phyloP scores from a whole-genome alignment of 2,888 invertebrate species.

The Apodemia mormo region DNA sequence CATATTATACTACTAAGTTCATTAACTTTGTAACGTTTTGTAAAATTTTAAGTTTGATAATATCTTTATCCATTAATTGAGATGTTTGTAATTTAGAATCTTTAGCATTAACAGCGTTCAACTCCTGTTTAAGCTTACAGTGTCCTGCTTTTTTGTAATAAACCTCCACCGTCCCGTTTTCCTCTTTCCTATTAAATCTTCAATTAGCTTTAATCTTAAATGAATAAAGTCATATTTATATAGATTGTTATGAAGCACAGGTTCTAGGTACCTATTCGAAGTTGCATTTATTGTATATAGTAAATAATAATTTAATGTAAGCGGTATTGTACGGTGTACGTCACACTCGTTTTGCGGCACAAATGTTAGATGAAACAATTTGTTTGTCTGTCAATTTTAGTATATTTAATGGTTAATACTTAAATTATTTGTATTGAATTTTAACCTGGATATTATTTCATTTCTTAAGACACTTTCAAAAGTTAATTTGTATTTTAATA shows the following conservation, averaged over 20 bases:
- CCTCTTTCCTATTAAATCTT: slow-evolving; percentile 72
- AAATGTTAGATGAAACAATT: slow-evolving; percentile 74
- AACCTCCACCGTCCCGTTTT: slow-evolving; percentile 79
- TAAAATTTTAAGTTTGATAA: not conserved
- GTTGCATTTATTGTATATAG: slow-evolving; percentile 81
- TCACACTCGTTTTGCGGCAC: slow-evolving; percentile 82
- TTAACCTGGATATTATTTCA: slow-evolving; percentile 18
- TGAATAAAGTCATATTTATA: slow-evolving; percentile 71
- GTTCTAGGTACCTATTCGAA: slow-evolving; percentile 70
- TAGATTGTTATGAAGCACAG: slow-evolving; percentile 81
- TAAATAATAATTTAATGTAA: slow-evolving; percentile 52
- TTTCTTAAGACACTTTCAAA: slow-evolving; percentile 14
- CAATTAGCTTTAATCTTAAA: slow-evolving; percentile 69
- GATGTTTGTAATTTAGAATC: not conserved
- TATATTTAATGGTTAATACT: slow-evolving; percentile 52
- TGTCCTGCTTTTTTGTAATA: slow-evolving; percentile 60
- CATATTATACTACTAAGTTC: not conserved
- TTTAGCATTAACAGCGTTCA: slow-evolving; percentile 17
- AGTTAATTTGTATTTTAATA: not conserved
- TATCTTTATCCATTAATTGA: not conserved
- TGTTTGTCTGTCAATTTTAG: slow-evolving; percentile 79
- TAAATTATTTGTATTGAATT: slow-evolving; percentile 44
- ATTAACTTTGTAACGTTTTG: not conserved
- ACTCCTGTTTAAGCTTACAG: slow-evolving; percentile 27
- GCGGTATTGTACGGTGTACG: slow-evolving; percentile 70